Conservation (phyloP, 2,888 invertebrate genomes). For the Metallyticus violacea region DNA sequence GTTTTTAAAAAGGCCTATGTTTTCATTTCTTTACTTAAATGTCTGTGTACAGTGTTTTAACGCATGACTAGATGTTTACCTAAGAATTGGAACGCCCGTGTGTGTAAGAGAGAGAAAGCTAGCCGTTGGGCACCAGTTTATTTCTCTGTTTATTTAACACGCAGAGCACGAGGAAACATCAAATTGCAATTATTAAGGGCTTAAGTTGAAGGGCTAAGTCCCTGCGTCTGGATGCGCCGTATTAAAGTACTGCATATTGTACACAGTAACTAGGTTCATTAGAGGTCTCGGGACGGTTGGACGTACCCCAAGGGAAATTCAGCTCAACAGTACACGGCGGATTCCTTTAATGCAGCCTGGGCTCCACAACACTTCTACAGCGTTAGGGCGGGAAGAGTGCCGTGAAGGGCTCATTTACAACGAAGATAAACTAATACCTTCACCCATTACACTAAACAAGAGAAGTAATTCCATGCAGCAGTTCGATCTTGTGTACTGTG, state of each 20-base stretch:
- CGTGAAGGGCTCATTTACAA: background rate
- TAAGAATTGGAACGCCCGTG: no score
- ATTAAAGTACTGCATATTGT: background rate
- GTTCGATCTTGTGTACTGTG: no score
- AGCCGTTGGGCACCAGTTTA: background rate
- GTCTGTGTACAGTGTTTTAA: no score
- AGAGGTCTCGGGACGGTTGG: constrained; percentile 5
- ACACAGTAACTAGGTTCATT: constrained; percentile 8
- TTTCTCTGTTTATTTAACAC: background rate
- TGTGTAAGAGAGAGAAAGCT: background rate
- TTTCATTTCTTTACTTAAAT: no score
- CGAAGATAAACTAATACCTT: background rate
- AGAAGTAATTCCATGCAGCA: no score
- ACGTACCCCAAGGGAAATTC: constrained; percentile 15
- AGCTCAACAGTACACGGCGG: constrained; percentile 1
- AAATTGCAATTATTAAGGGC: background rate
- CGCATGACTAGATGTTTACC: no score
- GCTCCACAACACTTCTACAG: background rate
- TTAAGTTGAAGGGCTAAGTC: background rate
- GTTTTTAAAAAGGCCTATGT: no score
- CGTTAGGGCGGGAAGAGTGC: background rate
- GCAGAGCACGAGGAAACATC: background rate
- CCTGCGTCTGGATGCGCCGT: background rate
- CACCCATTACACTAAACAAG: background rate
- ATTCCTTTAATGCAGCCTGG: background rate